Evolutionary conservation across 2,113 vertebrate genomes (phyloP).

Genomic region (Glaucomys volans): DNA sequence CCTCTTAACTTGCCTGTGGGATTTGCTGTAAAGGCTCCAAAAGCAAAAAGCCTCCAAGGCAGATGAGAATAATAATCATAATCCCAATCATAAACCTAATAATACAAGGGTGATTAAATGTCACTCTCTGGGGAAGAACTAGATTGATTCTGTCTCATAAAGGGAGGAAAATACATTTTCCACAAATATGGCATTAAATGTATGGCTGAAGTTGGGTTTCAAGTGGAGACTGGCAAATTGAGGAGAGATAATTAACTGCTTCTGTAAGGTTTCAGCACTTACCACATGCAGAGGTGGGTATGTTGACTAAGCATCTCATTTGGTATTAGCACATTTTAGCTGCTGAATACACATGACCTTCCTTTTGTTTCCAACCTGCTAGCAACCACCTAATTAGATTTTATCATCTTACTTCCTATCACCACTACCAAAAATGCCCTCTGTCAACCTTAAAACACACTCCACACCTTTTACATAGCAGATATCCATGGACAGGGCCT

Average conservation of each 20-base stretch:
- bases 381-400: conserved; percentile 53
- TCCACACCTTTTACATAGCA: not conserved
- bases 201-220: conserved; percentile 58
- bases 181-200: conserved; percentile 61
- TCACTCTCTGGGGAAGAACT: conserved; percentile 58
- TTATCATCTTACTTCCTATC: not conserved
- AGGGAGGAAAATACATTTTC: not conserved
- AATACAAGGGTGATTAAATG: conserved; percentile 73
- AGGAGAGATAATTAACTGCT: conserved; percentile 68
- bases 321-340: conserved; percentile 65
- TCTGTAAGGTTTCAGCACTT: conserved; percentile 60
- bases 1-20: not conserved
- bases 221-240: conserved; percentile 50
- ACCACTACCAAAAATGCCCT: not conserved
- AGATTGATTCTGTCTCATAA: conserved; percentile 73
- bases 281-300: conserved; percentile 63
- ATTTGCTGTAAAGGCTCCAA: conserved; percentile 12
- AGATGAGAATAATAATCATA: conserved; percentile 69
- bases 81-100: conserved; percentile 62
- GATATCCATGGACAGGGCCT: not conserved
- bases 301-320: conserved; percentile 74
- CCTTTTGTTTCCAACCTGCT: conserved; percentile 54
- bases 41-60: conserved; percentile 53
- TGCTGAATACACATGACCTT: conserved; percentile 44
- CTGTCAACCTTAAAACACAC: not conserved